Evolutionary conservation across 2,797 vertebrate genomes (phyloP), one percentile per base, ranked within the genome.

Genomic region (Loris lydekkerianus): DNA sequence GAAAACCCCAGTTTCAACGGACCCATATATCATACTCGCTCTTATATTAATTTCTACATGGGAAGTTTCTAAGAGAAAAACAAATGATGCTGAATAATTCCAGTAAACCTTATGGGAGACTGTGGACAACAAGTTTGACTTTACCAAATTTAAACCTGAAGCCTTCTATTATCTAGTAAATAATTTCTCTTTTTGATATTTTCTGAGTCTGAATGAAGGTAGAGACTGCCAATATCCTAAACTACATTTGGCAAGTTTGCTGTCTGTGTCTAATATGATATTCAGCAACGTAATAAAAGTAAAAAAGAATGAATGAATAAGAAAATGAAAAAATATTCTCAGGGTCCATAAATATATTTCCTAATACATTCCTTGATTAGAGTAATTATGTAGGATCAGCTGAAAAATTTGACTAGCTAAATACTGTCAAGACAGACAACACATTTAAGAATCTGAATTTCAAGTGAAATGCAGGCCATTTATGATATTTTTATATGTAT

Each of bases 271-370:
- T 92, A 94, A 78, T 83, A 91, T 73, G 13, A 94, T 7, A 70
- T 25, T 61, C 29, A 93, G 92, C 63, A 94, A 9, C 0, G 18
- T 63, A 94, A 10, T 0, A 91, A 78, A 8, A 92, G 78, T 75
- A 97, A 96, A 98, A 98, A 94, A 61, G 75, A 93, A 17, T 89
- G 61, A 65, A 76, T n/a, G 86, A 94, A 43, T 84, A 82, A 70
- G 23, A 92, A 97, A 97, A 86, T 72, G 72, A 93, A 2, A 95
- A 75, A 76, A 53, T 94, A 91, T 85, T 86, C 56, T 84, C 84
- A 58, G 20, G n/a, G 63, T 92, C 96, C 84, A 86, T 88, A 98
- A 95, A 81, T 49, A 15, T 75, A 70, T 3, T 86, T 53, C 58
- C 40, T 37, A 85, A 93, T 40, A 82, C 0, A 46, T 9, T 0